Conservation (phyloP, 2,888 invertebrate species). For the Tetragonisca angustula region DNA sequence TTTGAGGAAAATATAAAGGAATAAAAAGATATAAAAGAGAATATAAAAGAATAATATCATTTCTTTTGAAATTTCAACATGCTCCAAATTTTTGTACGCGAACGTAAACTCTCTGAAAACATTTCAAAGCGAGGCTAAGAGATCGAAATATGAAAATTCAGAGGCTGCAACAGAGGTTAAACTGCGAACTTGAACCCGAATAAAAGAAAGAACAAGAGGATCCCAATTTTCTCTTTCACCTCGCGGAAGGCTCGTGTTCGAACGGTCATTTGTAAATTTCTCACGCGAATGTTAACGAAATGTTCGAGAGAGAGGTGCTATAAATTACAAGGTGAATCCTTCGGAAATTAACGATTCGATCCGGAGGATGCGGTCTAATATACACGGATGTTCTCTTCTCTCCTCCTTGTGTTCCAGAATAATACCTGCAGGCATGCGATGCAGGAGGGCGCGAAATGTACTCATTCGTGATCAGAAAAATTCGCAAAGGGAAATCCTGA, state of each 20-base stretch:
- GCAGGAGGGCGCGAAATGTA: constrained; percentile 62
- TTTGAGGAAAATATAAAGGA: neutral
- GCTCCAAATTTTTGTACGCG: no score
- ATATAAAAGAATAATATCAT: no score
- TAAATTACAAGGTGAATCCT: constrained; percentile 40
- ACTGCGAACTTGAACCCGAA: no score
- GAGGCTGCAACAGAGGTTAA: neutral
- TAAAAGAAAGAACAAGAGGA: neutral
- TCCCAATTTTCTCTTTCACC: neutral
- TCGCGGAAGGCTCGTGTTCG: neutral
- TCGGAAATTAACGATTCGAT: constrained; percentile 46
- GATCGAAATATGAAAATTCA: neutral
- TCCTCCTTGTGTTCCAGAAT: neutral
- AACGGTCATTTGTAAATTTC: constrained; percentile 28
- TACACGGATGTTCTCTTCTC: constrained; percentile 33
- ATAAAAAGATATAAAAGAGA: no score
- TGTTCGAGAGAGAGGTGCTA: neutral
- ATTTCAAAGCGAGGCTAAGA: neutral
- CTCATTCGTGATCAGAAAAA: constrained; percentile 67
- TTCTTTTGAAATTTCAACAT: no score
- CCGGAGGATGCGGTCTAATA: constrained; percentile 34
- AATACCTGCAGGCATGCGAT: constrained; percentile 50
- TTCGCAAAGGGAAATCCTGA: constrained; percentile 36
- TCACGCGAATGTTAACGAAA: constrained; percentile 6
- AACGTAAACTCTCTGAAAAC: no score